Evolutionary conservation across 2,797 vertebrate genomes (phyloP), one percentile per base, ranked within the genome.

Genomic region (Sebastes alutus): DNA sequence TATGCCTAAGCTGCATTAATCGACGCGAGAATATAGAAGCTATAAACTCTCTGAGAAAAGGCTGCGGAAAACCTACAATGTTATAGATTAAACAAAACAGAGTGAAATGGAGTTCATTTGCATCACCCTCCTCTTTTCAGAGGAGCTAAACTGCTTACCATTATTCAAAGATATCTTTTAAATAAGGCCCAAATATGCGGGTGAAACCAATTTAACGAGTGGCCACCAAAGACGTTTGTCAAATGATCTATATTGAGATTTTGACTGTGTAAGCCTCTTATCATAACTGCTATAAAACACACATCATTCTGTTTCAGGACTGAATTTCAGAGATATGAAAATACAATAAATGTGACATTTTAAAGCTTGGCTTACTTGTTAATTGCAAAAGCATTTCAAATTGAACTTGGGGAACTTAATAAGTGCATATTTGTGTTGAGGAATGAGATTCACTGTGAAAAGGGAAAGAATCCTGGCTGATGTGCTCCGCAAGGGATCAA

Each of bases 331-430:
- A 96, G 95, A 96, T 96, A 96, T 88, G 93, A 82, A 95, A 95
- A 94, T 95, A 96, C 95, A 96, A 96, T 96, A 95, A 95, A 94
- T 95, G 91, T 96, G 96, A 96, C 95, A 96, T 96, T 95, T 96
- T 96, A 94, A 96, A 95, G 92, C 94, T 94, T 90, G 93, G 94
- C 95, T 96, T 95, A 95, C 95, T 96, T 94, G 93, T 96, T 96
- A 96, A 96, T 96, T 96, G 95, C 92, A 92, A 95, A 96, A 94
- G 92, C 93, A 89, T 94, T 96, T 96, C 77, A 87, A 94, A 95
- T 95, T 96, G 95, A 96, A 96, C 95, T 96, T 93, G 75, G 90
- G 92, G 93, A 94, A 96, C 93, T 94, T 95, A 92, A 94, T 93
- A 94, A 95, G 90, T 92, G 93, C 87, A 86, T 89, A 90, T 95